These are phyloP conservation scores for Oreocharis arfaki DNA, from an alignment of 2,113 vertebrate genomes.

Conservation along the genomic window DNA sequence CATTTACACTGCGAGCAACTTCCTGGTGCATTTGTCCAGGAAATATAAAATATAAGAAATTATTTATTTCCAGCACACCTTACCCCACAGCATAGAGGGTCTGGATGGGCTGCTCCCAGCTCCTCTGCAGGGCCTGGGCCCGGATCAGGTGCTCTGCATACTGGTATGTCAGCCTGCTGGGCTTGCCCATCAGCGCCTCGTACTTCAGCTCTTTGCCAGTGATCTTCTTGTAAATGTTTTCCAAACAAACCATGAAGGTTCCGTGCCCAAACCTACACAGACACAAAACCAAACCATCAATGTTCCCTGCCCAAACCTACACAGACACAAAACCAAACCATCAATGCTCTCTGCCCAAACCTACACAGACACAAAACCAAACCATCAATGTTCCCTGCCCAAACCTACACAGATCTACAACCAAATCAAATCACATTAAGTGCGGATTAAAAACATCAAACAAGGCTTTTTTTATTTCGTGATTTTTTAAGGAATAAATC, in stretches of 20 bases:
- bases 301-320: fast-evolving
- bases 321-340: slow-evolving; percentile 72
- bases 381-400: slow-evolving; percentile 87
- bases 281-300: slow-evolving; percentile 72
- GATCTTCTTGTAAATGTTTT: slow-evolving; percentile 87
- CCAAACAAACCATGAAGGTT: slow-evolving; percentile 86
- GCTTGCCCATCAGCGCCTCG: slow-evolving; percentile 83
- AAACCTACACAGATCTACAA: slow-evolving; percentile 63
- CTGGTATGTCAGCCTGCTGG: slow-evolving; percentile 84
- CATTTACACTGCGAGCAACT: neutral
- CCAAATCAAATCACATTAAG: neutral
- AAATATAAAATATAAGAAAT: too few relatives aligned
- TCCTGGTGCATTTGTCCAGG: too few relatives aligned
- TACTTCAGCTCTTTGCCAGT: slow-evolving; percentile 85
- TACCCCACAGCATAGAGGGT: slow-evolving; percentile 87
- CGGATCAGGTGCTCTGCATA: slow-evolving; percentile 84
- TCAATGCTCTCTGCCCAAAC: slow-evolving; percentile 12
- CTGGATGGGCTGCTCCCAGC: slow-evolving; percentile 69
- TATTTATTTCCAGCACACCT: too few relatives aligned
- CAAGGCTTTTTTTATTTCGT: neutral
- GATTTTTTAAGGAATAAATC: neutral
- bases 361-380: slow-evolving; percentile 16
- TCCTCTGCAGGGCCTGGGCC: slow-evolving; percentile 72
- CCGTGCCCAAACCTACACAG: slow-evolving; percentile 82
- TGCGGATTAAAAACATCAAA: neutral